These are phyloP conservation scores for Choristoneura fumiferana DNA, from an alignment of 1,140 invertebrate species.

Conservation along the genomic window DNA sequence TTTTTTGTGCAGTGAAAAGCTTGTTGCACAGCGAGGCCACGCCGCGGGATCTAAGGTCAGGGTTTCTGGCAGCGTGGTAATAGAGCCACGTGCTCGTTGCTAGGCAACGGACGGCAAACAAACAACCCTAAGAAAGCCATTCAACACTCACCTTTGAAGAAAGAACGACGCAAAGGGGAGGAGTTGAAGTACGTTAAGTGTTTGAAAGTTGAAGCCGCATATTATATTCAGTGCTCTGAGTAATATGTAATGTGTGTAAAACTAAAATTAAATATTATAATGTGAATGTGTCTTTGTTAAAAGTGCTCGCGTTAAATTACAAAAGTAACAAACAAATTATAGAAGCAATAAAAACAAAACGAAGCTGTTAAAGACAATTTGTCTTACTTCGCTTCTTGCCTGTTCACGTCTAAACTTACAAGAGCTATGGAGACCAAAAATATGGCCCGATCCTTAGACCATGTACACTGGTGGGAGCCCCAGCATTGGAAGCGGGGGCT, in stretches of 20 bases:
- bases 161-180: not conserved
- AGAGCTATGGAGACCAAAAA: conserved; percentile 36
- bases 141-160: not conserved
- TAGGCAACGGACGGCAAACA: conserved; percentile 1
- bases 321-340: no score
- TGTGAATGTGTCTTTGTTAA: no score
- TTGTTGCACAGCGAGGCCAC: not conserved
- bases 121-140: not conserved
- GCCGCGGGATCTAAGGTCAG: conserved; percentile 4
- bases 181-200: no score
- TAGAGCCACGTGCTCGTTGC: not conserved
- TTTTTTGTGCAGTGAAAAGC: not conserved
- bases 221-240: no score
- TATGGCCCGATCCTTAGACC: conserved; percentile 45
- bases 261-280: no score
- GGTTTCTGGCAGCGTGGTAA: not conserved
- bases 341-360: no score
- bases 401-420: not conserved
- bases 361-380: no score
- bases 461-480: conserved; percentile 61
- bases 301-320: no score
- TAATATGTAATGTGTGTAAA: no score
- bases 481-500: conserved; percentile 41
- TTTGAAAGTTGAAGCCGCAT: no score
- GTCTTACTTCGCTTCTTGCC: no score